Percentiles rank a stretch among this genome's conserved stretches.
These are phyloP conservation scores for Steinernema khuongi DNA, from an alignment of 1,140 invertebrate species.

Conservation along the genomic window DNA sequence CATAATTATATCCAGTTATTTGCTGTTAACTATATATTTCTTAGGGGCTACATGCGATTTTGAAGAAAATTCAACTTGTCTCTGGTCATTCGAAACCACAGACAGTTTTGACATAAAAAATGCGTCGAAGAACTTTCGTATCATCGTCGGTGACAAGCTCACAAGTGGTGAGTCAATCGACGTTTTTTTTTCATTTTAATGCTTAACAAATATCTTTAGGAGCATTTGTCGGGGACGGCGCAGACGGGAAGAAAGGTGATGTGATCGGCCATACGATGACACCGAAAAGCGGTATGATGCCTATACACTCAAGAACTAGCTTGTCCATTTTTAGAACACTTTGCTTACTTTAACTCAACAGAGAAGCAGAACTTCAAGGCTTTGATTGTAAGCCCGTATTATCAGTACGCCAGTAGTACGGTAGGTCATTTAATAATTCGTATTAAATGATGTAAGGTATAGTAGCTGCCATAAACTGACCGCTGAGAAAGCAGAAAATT, in stretches of 20 bases:
- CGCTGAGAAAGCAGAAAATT: too few relatives aligned
- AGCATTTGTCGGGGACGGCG: neutral
- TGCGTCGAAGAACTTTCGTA: conserved; percentile 2
- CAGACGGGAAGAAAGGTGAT: neutral
- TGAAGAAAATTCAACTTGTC: conserved; percentile 12
- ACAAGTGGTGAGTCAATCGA: neutral
- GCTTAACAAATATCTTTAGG: neutral
- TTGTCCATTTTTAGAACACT: neutral
- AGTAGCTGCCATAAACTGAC: too few relatives aligned
- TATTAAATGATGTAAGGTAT: too few relatives aligned
- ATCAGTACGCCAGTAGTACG: conserved; percentile 10
- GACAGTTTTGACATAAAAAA: neutral
- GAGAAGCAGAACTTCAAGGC: neutral
- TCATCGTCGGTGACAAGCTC: conserved; percentile 13
- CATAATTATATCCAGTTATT: neutral
- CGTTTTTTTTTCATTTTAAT: neutral
- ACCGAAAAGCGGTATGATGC: neutral
- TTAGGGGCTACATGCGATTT: neutral
- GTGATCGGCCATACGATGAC: neutral
- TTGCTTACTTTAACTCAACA: conserved; percentile 6
- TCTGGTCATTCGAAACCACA: neutral
- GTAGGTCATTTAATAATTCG: too few relatives aligned
- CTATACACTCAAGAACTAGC: neutral
- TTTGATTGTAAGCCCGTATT: conserved; percentile 11
- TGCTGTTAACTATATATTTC: neutral